Base-by-base conservation (phyloP, 2,888 invertebrate genomes). In the Lasioglossum calceatum region DNA sequence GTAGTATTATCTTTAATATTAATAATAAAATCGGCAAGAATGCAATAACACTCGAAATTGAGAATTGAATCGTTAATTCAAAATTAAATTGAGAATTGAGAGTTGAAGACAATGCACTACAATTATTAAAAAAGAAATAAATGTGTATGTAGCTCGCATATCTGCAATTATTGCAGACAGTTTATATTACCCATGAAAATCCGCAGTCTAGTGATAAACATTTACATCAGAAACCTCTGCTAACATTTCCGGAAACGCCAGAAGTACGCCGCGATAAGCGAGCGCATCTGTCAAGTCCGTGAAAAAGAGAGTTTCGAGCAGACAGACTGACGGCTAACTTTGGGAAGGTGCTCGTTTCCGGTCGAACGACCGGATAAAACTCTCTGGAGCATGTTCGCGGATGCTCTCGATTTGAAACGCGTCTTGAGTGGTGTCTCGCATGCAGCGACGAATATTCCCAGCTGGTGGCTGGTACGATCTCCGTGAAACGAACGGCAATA, bases 401-500 rank as follows among this genome's bases (percentile, higher is more conserved):
- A 54, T 47, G 5, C 16, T 8, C 54, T 47, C 50, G 44, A 76
- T 73, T 47, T 61, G 16, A 36, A 81, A 81, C 77, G 73, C 79
- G 82, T 75, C 74, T 70, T 39, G 8, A 27, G 16, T 5, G 58
- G 64, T 47, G 67, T 44, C 54, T 14, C 54, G 71, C 36, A 75
- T 75, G 70, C 61, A 58, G 82, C 71, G 72, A 67, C 42, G 74
- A 77, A 77, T 83, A 50, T 81, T 76, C 47, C 16, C 81, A 72
- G 77, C 67, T 54, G 67, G 39, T 64, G 61, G 50, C 27, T 64
- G 58, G n/a, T 4, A 58, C 79, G 79, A 87, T 71, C 72, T 71
- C 50, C 78, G 64, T 70, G 80, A 79, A 84, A 79, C 93, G 71
- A 82, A 95, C 95, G 96, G 95, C 96, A 96, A 96, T 96, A 88